phyloP scores from a whole-genome alignment of 2,113 vertebrate genomes.

The Hemicordylus capensis region DNA sequence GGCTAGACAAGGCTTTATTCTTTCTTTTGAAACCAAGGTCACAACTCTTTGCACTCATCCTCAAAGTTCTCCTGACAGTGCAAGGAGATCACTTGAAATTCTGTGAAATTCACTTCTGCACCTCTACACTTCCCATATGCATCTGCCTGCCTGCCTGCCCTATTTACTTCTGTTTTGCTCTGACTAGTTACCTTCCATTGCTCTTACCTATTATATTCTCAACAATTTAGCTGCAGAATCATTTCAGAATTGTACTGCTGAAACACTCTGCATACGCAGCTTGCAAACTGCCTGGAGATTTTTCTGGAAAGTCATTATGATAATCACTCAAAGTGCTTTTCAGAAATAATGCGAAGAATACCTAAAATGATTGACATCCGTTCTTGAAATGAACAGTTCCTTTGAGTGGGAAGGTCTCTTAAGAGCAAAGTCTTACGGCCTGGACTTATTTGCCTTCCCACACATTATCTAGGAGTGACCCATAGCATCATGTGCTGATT shows the following conservation, averaged over 20 bases:
- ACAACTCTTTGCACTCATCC: background rate
- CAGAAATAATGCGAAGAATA: conserved; percentile 1
- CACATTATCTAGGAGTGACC: background rate
- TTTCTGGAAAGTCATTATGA: conserved; percentile 15
- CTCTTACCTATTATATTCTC: background rate
- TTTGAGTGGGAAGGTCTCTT: background rate
- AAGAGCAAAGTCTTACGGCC: background rate
- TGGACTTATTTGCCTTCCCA: background rate
- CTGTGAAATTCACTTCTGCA: background rate
- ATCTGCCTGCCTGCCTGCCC: background rate
- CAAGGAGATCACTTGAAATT: background rate
- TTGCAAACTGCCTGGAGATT: background rate
- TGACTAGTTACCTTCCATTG: background rate
- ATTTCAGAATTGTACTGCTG: background rate
- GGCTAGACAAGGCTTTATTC: background rate
- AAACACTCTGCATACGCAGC: background rate
- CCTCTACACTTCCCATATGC: background rate
- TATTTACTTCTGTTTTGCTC: background rate
- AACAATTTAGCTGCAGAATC: background rate
- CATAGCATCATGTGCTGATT: background rate
- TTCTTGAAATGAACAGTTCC: conserved; percentile 5
- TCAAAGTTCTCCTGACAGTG: background rate
- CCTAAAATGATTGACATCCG: conserved; percentile 6
- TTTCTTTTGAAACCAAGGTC: background rate
- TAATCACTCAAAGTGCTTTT: conserved; percentile 21